Conservation (phyloP, 2,113 vertebrate genomes). For the Apteryx owenii region DNA sequence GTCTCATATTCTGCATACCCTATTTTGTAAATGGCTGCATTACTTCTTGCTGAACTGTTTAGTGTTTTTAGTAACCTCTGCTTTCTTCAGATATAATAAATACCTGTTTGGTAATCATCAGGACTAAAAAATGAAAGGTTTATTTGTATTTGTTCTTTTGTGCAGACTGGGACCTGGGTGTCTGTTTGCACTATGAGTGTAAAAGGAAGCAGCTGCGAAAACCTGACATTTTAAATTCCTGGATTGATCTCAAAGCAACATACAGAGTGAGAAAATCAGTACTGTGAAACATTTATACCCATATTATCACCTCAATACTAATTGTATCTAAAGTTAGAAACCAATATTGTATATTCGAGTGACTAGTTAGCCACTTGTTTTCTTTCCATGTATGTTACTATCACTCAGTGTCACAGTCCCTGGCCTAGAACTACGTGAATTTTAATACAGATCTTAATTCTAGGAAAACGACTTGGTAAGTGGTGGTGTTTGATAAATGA, state of each 20-base stretch:
- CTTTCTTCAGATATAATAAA: background rate
- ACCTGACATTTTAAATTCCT: constrained; percentile 88
- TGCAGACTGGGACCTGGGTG: constrained; percentile 95
- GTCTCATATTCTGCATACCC: background rate
- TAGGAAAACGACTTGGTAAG: background rate
- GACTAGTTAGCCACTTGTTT: background rate
- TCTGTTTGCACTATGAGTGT: constrained; percentile 95
- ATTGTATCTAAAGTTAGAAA: background rate
- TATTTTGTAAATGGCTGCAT: background rate
- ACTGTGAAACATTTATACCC: background rate
- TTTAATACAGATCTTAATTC: background rate
- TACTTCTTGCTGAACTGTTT: background rate
- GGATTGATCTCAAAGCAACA: constrained; percentile 93
- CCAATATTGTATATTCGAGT: background rate
- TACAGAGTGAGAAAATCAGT: constrained; percentile 84
- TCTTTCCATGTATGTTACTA: background rate
- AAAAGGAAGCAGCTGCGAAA: constrained; percentile 93
- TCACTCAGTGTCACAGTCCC: background rate
- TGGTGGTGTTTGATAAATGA: background rate
- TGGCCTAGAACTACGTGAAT: background rate
- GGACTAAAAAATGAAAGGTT: background rate
- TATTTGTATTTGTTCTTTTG: constrained; percentile 12
- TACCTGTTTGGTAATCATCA: background rate
- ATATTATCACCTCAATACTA: background rate
- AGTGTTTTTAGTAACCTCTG: background rate